Percentiles rank a stretch among this genome's conserved stretches.
phyloP scores from a whole-genome alignment of 2,113 vertebrate genomes.

The Drymodes brunneopygia region DNA sequence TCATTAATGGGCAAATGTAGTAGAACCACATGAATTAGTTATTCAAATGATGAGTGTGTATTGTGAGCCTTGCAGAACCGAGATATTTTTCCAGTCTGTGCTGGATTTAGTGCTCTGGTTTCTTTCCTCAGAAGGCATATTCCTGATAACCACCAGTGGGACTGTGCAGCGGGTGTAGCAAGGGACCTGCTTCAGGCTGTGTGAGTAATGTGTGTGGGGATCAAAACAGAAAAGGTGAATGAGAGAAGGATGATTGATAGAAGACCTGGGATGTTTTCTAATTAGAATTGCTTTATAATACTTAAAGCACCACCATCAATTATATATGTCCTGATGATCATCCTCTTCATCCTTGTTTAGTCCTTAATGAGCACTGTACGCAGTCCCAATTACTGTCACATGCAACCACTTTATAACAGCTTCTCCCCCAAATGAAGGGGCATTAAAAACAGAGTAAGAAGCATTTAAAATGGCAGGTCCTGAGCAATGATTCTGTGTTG shows the following conservation, averaged over 20 bases:
- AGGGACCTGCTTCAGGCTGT: background rate
- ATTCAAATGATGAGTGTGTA: background rate
- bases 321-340: background rate
- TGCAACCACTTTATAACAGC: background rate
- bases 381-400: background rate
- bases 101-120: background rate
- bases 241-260: conserved; percentile 13
- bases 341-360: conserved; percentile 41
- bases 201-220: background rate
- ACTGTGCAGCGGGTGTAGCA: fast-evolving
- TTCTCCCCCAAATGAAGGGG: background rate
- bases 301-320: conserved; percentile 2
- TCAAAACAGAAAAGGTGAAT: background rate
- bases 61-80: background rate
- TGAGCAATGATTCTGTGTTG: background rate
- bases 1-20: conserved; percentile 6
- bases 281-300: conserved; percentile 18
- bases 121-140: background rate
- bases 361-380: background rate
- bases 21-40: background rate
- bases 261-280: conserved; percentile 13
- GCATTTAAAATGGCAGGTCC: background rate
- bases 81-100: background rate
- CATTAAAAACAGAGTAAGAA: background rate
- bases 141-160: fast-evolving